Base-by-base conservation (phyloP, 1,140 invertebrate genomes). In the Plodia interpunctella region DNA sequence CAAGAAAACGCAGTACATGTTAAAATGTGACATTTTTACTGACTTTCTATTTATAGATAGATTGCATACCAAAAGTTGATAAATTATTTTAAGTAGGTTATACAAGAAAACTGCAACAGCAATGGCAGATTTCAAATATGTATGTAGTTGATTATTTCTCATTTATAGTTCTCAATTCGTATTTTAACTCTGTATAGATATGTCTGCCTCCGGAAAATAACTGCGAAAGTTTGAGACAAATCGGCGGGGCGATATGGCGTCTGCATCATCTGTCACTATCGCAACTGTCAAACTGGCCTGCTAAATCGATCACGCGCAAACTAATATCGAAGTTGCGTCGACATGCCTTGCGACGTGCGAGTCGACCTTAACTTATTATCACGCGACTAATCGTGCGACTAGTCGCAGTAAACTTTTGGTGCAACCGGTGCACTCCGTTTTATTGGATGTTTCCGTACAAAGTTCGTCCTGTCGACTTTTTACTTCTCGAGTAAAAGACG, bases 251-350 rank as follows among this genome's bases (percentile, higher is more conserved):
- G 80, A 79, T 86, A 79, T 80, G 79, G 79, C 72, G 63, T 72
- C 70, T 71, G 68, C 78, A 74, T 83, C 83, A 87, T 87, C 83
- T 79, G 80, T 87, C 80, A 82, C 80, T 67, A 83, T 83, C 80
- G 73, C 61, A 84, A 83, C 80, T 87, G 83, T 84, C 83, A 80
- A 80, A 82, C 74, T 80, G 74, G 73, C 66, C 73, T 70, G 79
- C 70, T 72, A 71, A 75, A 87, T 83, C 83, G 82, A 87, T 87
- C 83, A 87, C 81, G 77, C 65, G 72, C 71, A 66, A 87, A 87
- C 81, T 87, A 87, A 87, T 87, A 84, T 83, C 79, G 70, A 84
- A 84, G 81, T 84, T 83, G 72, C 59, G 80, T 63, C 66, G 65
- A 78, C 76, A 76, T 79, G 78, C 79, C 21, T 25, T 25, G 21